Evolutionary conservation across 2,113 vertebrate species (phyloP).

Genomic region (Empidonax traillii): DNA sequence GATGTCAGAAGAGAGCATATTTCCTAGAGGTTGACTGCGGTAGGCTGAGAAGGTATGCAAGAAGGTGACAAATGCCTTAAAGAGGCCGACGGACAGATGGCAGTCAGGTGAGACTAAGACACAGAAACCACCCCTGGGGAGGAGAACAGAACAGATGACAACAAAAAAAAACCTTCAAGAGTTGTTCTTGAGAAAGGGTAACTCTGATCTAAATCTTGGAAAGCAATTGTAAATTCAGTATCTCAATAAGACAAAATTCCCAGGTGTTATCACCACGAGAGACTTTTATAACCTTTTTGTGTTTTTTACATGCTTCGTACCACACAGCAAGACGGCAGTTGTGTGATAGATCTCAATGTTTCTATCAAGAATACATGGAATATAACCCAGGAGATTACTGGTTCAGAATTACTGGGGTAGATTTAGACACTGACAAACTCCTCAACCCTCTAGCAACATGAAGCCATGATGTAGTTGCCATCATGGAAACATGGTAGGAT

Average conservation of each 20-base stretch:
- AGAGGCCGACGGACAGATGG: conserved; percentile 8
- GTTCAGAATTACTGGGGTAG: background rate
- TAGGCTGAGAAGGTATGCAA: background rate
- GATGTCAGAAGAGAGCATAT: background rate
- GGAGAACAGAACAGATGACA: background rate
- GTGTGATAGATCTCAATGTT: background rate
- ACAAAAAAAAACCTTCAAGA: background rate
- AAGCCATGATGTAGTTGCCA: background rate
- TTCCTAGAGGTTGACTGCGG: background rate
- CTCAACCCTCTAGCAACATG: background rate
- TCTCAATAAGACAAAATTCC: background rate
- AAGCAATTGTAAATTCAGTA: background rate
- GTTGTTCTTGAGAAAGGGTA: background rate
- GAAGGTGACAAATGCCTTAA: background rate
- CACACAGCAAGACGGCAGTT: background rate
- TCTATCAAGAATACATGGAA: background rate
- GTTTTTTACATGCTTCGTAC: background rate
- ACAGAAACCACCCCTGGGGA: background rate
- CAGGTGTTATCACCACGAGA: background rate
- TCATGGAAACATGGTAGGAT: too few relatives aligned
- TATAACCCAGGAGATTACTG: background rate
- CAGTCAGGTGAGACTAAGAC: conserved; percentile 20
- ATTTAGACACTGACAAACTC: background rate
- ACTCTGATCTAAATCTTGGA: background rate
- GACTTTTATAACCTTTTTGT: background rate